phyloP scores from a whole-genome alignment of 2,888 invertebrate genomes.

The Pammene aurita region DNA sequence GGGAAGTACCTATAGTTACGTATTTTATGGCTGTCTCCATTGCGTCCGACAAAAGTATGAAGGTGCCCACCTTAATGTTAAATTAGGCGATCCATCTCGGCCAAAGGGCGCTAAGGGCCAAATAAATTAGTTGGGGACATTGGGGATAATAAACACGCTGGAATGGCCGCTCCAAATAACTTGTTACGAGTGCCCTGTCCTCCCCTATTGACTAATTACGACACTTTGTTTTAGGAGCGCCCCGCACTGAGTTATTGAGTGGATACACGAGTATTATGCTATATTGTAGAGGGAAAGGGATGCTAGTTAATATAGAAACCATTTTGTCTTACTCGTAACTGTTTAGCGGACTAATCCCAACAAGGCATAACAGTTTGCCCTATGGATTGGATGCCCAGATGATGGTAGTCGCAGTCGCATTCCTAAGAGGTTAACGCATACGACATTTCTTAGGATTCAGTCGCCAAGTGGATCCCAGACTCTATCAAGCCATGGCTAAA shows the following conservation, averaged over 20 bases:
- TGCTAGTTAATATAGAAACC: not conserved
- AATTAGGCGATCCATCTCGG: slow-evolving; percentile 80
- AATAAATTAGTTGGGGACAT: slow-evolving; percentile 81
- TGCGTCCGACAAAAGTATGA: slow-evolving; percentile 20
- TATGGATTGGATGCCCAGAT: too few species aligned
- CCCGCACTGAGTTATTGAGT: slow-evolving; percentile 46
- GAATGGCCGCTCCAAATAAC: slow-evolving; percentile 76
- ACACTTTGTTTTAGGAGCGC: slow-evolving; percentile 67
- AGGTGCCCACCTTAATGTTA: slow-evolving; percentile 70
- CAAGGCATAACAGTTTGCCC: too few species aligned
- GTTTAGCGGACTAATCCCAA: too few species aligned
- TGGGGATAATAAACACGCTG: slow-evolving; percentile 76
- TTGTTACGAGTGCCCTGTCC: slow-evolving; percentile 69
- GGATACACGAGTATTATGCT: slow-evolving; percentile 34
- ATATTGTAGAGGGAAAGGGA: not conserved
- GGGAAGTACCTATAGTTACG: not conserved
- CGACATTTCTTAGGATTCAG: too few species aligned
- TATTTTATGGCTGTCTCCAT: slow-evolving; percentile 4
- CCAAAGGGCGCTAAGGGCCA: slow-evolving; percentile 75
- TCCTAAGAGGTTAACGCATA: too few species aligned
- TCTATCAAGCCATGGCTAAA: too few species aligned
- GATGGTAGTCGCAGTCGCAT: too few species aligned
- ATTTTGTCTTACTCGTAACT: not conserved
- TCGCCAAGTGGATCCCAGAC: too few species aligned
- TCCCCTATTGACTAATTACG: slow-evolving; percentile 79